phyloP scores from a whole-genome alignment of 2,888 invertebrate genomes.

The Herminia tarsipennalis region DNA sequence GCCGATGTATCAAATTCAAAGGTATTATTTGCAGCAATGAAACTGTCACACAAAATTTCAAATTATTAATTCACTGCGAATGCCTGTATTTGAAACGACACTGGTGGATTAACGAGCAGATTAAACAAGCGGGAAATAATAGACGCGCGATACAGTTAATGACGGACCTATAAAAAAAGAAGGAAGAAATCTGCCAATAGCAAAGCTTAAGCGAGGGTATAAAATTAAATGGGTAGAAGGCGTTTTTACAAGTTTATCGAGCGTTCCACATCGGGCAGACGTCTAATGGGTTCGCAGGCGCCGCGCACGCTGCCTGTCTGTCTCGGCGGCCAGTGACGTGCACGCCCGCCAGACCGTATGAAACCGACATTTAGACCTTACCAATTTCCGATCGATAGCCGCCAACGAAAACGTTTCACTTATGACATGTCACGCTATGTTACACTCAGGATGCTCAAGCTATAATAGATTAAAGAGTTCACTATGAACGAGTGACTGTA shows the following conservation, averaged over 20 bases:
- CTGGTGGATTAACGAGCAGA: conserved; percentile 57
- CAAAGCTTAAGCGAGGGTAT: conserved; percentile 81
- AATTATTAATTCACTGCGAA: conserved; percentile 41
- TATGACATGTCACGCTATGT: conserved; percentile 49
- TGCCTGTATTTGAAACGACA: conserved; percentile 52
- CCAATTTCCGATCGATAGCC: conserved; percentile 64
- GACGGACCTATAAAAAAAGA: conserved; percentile 71
- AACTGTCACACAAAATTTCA: conserved; percentile 23
- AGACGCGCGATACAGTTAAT: conserved; percentile 76
- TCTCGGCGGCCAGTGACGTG: conserved; percentile 71
- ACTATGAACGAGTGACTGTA: conserved; percentile 53
- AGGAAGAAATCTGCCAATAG: conserved; percentile 82
- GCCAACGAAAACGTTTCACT: conserved; percentile 50
- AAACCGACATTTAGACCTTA: conserved; percentile 55
- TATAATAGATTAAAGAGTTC: conserved; percentile 63
- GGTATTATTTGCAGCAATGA: conserved; percentile 2
- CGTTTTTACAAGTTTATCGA: conserved; percentile 86
- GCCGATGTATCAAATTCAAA: no score
- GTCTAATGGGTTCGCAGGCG: conserved; percentile 81
- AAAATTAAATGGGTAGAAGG: conserved; percentile 84
- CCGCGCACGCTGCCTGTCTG: conserved; percentile 81
- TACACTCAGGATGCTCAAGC: conserved; percentile 42
- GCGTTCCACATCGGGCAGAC: conserved; percentile 83
- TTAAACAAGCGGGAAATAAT: conserved; percentile 71
- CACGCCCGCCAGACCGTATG: conserved; percentile 51